Conservation (phyloP, 2,113 vertebrate species). For the Nothoprocta perdicaria region DNA sequence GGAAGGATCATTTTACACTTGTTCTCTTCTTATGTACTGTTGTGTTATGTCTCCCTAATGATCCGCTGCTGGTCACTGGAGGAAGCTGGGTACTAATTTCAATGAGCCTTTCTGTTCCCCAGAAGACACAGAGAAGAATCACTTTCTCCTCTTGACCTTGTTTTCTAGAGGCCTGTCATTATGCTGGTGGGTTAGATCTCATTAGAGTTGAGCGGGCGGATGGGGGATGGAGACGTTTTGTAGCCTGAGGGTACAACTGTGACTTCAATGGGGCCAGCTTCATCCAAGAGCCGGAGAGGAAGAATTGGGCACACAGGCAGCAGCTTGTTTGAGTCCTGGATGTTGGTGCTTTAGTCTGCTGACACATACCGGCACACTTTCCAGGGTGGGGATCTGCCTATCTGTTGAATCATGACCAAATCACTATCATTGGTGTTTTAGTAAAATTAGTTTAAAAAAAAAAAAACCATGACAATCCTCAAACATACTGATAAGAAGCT, state of each 20-base stretch:
- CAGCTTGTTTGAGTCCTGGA: not conserved
- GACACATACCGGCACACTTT: not conserved
- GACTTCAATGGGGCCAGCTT: not conserved
- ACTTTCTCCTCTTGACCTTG: not conserved
- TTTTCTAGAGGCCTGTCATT: not conserved
- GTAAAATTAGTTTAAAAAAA: not conserved
- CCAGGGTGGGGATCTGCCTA: not conserved
- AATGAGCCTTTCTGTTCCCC: not conserved
- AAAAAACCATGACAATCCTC: not conserved
- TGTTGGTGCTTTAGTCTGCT: not conserved
- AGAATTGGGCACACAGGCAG: not conserved
- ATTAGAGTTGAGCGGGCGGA: not conserved
- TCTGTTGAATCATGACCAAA: not conserved
- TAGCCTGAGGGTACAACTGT: not conserved
- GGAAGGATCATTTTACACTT: not conserved
- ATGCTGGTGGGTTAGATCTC: not conserved
- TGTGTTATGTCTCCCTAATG: not conserved
- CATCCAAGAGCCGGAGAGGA: not conserved
- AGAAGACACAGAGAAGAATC: not conserved
- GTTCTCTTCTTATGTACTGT: not conserved
- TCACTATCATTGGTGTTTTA: not conserved
- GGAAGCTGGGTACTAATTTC: not conserved
- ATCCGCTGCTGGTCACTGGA: not conserved
- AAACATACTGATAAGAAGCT: not conserved
- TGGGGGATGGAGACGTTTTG: not conserved